phyloP scores from a whole-genome alignment of 1,140 invertebrate species.

The Campodea augens region DNA sequence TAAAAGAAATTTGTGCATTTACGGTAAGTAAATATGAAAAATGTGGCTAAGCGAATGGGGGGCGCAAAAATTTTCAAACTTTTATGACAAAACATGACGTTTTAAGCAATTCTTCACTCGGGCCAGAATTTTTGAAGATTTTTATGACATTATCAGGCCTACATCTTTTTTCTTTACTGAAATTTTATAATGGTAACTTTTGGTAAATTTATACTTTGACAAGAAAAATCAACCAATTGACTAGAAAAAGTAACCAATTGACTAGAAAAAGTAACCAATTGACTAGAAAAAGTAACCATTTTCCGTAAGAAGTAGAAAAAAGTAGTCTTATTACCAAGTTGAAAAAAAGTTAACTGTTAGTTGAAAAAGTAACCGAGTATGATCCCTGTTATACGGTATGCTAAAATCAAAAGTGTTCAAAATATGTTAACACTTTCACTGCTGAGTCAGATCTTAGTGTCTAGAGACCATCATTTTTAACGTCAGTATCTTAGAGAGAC shows the following conservation, averaged over 20 bases:
- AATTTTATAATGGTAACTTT: not conserved
- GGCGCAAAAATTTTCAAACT: too few species aligned
- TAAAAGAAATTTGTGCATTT: too few species aligned
- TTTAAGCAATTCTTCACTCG: too few species aligned
- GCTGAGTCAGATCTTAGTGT: too few species aligned
- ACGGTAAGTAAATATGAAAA: too few species aligned
- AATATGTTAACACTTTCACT: too few species aligned
- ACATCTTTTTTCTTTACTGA: not conserved
- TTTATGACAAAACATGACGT: too few species aligned
- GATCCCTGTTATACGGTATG: too few species aligned
- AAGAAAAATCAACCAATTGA: not conserved
- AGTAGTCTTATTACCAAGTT: not conserved
- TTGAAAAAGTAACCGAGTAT: too few species aligned
- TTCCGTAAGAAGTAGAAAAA: too few species aligned
- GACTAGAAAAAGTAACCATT: constrained; percentile 1
- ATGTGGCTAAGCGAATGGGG: too few species aligned
- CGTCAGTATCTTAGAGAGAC: not conserved
- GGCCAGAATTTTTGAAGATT: constrained; percentile 3
- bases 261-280: not conserved
- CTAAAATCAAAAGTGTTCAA: not conserved
- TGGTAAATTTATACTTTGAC: not conserved
- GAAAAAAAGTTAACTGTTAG: not conserved
- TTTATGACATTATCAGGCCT: not conserved
- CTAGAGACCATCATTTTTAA: not conserved
- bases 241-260: not conserved